A percentile compares a stretch with the other conserved stretches of the same genome.
Conservation (phyloP, 2,888 invertebrate genomes). For the Ditylenchus weischeri region DNA sequence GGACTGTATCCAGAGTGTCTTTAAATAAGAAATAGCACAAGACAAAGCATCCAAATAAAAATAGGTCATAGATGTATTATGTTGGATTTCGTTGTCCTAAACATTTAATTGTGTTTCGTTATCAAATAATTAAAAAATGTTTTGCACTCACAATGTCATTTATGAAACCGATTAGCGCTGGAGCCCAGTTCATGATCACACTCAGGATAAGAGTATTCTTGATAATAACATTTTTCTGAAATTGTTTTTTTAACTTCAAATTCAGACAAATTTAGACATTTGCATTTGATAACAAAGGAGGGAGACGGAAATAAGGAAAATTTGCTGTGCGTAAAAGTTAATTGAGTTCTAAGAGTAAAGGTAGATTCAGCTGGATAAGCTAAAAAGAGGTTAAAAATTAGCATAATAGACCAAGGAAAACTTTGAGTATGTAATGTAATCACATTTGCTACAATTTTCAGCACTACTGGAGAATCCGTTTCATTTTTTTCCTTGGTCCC, state of each 20-base stretch:
- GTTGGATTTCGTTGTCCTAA: conserved; percentile 5
- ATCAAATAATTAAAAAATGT: not conserved
- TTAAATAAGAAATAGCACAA: conserved; percentile 6
- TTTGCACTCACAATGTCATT: not conserved
- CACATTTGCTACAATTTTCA: too few species aligned
- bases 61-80: conserved; percentile 3
- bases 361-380: too few species aligned
- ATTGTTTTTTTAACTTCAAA: not conserved
- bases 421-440: too few species aligned
- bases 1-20: not conserved
- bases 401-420: too few species aligned
- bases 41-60: conserved; percentile 5
- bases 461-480: too few species aligned
- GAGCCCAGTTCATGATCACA: conserved; percentile 3
- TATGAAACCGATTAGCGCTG: not conserved
- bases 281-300: too few species aligned
- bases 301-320: too few species aligned
- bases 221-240: conserved; percentile 7
- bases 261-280: not conserved
- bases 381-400: too few species aligned
- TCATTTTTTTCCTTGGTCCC: too few species aligned
- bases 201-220: conserved; percentile 2
- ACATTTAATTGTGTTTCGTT: not conserved
- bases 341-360: too few species aligned
- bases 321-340: too few species aligned